Evolutionary conservation across 2,888 invertebrate genomes (phyloP), one percentile per base, ranked within the genome.

Genomic region (Ephialtes manifestator): DNA sequence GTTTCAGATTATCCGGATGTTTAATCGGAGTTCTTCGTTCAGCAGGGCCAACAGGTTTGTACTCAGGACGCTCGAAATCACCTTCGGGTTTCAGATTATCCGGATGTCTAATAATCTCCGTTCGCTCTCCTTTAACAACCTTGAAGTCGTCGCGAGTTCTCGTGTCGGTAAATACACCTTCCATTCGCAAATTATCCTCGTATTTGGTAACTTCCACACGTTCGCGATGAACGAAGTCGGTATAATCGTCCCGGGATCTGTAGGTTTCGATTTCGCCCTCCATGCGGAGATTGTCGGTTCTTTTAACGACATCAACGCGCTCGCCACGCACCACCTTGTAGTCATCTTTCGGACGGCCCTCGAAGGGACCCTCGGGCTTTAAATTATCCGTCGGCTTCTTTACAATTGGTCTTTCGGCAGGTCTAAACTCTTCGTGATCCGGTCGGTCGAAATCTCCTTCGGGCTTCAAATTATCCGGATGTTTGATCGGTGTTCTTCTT

Each of bases 251-350:
- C 0, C 85, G 83, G 15, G 87, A 85, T 79, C 86, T 83, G 35
- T 85, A 84, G 28, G 93, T 90, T 67, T 93, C 91, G 82, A 94
- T 94, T 15, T 94, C 93, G 46, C 95, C 95, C 87, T 94, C 84
- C 31, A 83, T 94, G 39, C 93, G 95, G 0, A 97, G 93, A 92
- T 97, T 97, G 91, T 97, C 97, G 91, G 96, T 95, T 87, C 95
- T 96, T 90, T 93, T 95, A 0, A 96, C 95, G 10, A 96, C 93
- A 83, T 96, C 95, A 1, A 95, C 95, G 70, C 96, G 94, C 90
- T 97, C 97, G 8, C 96, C 96, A 76, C 94, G 94, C 0, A 89
- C 87, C 85, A 8, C 89, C 0, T 88, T 90, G 89, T 93, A 93
- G 68, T 93, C 88, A 0, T 94, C 92, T 24, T 92, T 94, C 63